These are phyloP conservation scores for Hyperopisus bebe DNA, from an alignment of 2,113 vertebrate species.

Conservation along the genomic window DNA sequence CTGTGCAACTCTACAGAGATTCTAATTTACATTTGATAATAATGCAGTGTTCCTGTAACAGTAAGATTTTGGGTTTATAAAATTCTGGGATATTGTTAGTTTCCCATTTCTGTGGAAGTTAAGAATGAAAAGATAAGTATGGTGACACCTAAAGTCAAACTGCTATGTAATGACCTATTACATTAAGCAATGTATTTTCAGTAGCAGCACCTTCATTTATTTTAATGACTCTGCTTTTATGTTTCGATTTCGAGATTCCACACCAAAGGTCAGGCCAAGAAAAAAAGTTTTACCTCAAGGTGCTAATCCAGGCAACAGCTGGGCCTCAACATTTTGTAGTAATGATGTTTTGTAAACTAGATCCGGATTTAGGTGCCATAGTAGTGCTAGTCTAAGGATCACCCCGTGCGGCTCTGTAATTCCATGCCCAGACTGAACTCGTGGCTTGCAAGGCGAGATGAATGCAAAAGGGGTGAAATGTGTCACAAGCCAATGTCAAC, in stretches of 20 bases:
- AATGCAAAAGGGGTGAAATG: conserved; percentile 1
- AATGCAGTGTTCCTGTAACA: neutral
- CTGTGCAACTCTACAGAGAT: neutral
- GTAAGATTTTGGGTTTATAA: neutral
- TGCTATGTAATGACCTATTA: neutral
- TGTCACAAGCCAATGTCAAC: neutral
- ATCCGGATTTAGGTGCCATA: conserved; percentile 3
- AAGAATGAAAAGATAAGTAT: neutral
- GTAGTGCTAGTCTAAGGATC: conserved; percentile 22
- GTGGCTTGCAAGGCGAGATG: conserved; percentile 10
- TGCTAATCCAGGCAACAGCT: conserved; percentile 12
- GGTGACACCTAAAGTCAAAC: too few relatives aligned
- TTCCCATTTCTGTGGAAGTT: neutral
- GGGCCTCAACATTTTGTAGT: conserved; percentile 8
- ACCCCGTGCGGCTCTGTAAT: conserved; percentile 32
- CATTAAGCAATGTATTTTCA: neutral
- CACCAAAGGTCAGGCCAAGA: neutral
- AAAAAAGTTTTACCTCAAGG: neutral
- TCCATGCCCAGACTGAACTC: conserved; percentile 24
- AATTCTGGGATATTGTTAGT: neutral
- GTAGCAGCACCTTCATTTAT: neutral
- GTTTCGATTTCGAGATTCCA: neutral
- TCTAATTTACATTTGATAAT: neutral
- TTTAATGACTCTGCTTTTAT: neutral
- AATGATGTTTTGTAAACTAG: conserved; percentile 25